Percentiles rank a stretch among this genome's conserved stretches.
phyloP scores from a whole-genome alignment of 2,113 vertebrate genomes.

The Desmodus rotundus region DNA sequence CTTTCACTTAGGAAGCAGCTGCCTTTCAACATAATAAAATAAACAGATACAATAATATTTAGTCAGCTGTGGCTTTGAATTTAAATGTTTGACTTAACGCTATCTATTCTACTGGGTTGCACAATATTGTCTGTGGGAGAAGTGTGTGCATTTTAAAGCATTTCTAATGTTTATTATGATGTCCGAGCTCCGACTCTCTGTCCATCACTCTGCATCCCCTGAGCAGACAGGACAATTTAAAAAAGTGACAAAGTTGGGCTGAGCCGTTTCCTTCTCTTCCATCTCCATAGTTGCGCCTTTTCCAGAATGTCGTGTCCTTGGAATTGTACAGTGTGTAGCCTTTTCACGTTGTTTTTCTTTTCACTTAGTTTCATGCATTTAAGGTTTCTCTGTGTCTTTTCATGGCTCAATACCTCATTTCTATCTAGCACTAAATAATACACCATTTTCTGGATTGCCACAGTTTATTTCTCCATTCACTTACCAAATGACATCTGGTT shows the following conservation, averaged over 20 bases:
- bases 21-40: constrained; percentile 71
- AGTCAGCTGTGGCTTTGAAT: constrained; percentile 77
- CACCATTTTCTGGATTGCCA: neutral
- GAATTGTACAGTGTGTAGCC: neutral
- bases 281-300: neutral
- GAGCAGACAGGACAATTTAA: neutral
- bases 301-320: neutral
- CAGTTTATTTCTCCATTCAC: neutral
- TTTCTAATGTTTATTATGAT: constrained; percentile 13
- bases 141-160: neutral
- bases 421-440: neutral
- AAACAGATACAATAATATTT: constrained; percentile 75
- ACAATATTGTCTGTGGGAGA: constrained; percentile 48
- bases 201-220: neutral
- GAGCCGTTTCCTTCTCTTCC: neutral
- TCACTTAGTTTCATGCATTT: neutral
- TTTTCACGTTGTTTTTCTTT: neutral
- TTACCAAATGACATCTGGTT: neutral
- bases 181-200: neutral
- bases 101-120: constrained; percentile 69
- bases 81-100: constrained; percentile 69
- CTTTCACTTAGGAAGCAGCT: constrained; percentile 70
- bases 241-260: neutral
- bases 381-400: neutral
- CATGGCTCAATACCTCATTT: neutral